Conservation (phyloP, 2,113 vertebrate genomes). For the Ibidorhyncha struthersii region DNA sequence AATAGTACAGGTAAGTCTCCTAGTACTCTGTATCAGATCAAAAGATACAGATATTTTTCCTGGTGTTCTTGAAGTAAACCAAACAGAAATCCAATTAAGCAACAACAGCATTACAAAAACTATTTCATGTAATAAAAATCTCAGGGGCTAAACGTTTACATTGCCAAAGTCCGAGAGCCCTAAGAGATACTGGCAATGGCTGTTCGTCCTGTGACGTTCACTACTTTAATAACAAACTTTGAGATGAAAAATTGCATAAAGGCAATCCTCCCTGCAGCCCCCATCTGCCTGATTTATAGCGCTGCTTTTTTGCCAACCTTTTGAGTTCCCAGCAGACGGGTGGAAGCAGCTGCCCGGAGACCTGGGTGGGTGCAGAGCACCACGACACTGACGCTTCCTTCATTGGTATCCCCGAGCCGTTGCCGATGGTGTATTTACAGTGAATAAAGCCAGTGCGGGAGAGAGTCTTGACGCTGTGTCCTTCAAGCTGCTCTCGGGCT, state of each 20-base stretch:
- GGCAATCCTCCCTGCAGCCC: background rate
- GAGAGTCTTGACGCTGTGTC: background rate
- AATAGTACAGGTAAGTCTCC: background rate
- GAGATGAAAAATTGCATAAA: conserved; percentile 5
- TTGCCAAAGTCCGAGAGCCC: background rate
- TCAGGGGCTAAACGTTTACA: background rate
- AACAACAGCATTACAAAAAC: background rate
- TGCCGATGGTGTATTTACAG: rapidly evolving
- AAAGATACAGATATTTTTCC: background rate
- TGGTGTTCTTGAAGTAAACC: background rate
- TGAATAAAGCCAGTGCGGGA: background rate
- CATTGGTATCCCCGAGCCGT: background rate
- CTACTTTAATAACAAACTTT: background rate
- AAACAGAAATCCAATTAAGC: conserved; percentile 24
- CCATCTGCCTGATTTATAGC: background rate
- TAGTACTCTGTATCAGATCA: background rate
- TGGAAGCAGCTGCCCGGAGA: background rate
- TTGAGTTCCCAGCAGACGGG: background rate
- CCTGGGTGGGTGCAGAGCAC: background rate
- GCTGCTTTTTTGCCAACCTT: background rate
- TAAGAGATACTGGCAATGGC: background rate
- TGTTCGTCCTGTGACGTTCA: background rate
- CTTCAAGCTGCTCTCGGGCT: background rate
- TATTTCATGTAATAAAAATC: background rate
- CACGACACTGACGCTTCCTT: background rate